A percentile compares a stretch with the other conserved stretches of the same genome.
Conservation (phyloP, 2,888 invertebrate genomes). For the Clepsis dumicolana region DNA sequence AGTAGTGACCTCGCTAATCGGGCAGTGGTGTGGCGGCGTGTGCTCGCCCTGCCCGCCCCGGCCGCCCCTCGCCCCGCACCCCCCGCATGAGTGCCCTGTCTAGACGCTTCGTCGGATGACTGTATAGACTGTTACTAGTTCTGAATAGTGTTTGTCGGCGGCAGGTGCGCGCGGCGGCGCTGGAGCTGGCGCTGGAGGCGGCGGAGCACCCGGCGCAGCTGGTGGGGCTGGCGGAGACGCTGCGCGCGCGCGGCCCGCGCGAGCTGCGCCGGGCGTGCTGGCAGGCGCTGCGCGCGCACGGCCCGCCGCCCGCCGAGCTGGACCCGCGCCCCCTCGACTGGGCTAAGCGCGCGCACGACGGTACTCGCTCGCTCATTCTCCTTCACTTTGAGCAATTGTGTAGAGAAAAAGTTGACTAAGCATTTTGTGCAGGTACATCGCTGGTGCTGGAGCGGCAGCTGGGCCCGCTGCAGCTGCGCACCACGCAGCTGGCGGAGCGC, state of each 20-base stretch:
- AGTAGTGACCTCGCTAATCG: too few relatives aligned
- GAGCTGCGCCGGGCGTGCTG: conserved; percentile 71
- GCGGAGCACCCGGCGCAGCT: conserved; percentile 40
- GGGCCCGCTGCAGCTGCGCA: conserved; percentile 58
- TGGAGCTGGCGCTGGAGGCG: conserved; percentile 56
- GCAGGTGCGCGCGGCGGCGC: conserved; percentile 64
- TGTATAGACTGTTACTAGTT: too few relatives aligned
- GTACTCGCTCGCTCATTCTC: conserved; percentile 35
- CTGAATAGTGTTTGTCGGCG: too few relatives aligned
- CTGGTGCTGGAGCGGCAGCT: conserved; percentile 59
- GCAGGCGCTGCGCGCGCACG: conserved; percentile 56
- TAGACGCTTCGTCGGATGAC: too few relatives aligned
- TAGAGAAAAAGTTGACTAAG: too few relatives aligned
- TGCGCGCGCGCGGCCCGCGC: conserved; percentile 48
- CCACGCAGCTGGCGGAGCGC: conserved; percentile 64
- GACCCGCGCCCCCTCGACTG: conserved; percentile 51
- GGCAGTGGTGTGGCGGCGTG: too few relatives aligned
- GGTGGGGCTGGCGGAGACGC: conserved; percentile 50
- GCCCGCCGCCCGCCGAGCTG: conserved; percentile 49
- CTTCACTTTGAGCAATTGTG: too few relatives aligned
- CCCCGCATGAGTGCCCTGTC: too few relatives aligned
- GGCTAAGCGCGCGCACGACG: conserved; percentile 56
- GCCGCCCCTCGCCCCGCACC: too few relatives aligned
- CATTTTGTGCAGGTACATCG: conserved; percentile 51
- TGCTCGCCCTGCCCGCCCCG: too few relatives aligned